A percentile compares a stretch with the other conserved stretches of the same genome.
These are phyloP conservation scores for Acleris sparsana DNA, from an alignment of 2,888 invertebrate genomes.

Conservation along the genomic window DNA sequence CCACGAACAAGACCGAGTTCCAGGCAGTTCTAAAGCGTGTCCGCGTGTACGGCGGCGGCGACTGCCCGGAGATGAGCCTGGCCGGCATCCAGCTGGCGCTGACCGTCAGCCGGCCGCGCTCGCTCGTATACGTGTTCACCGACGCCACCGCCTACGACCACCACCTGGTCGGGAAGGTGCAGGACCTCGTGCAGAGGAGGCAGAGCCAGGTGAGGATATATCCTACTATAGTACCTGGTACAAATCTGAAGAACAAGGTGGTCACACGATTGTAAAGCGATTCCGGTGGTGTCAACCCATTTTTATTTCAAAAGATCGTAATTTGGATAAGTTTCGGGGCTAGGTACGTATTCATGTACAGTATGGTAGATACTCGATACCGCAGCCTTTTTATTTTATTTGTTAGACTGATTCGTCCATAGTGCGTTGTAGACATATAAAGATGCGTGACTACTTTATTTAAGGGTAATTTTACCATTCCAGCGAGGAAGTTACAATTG, in stretches of 20 bases:
- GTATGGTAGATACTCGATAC: too few relatives aligned
- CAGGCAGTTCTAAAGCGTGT: slow-evolving; percentile 81
- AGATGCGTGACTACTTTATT: too few relatives aligned
- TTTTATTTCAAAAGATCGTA: too few relatives aligned
- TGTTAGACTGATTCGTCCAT: too few relatives aligned
- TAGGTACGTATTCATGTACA: too few relatives aligned
- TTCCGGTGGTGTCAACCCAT: too few relatives aligned
- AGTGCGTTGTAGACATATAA: too few relatives aligned
- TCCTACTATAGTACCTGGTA: background rate
- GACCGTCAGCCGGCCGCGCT: slow-evolving; percentile 85
- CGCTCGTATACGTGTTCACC: slow-evolving; percentile 90
- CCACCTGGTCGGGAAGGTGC: slow-evolving; percentile 83
- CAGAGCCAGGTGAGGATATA: slow-evolving; percentile 85
- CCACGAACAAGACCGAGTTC: slow-evolving; percentile 85
- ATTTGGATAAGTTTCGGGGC: too few relatives aligned
- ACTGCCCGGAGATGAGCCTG: slow-evolving; percentile 89
- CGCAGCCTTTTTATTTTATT: too few relatives aligned
- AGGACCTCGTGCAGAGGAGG: slow-evolving; percentile 87
- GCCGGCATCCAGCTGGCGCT: slow-evolving; percentile 87
- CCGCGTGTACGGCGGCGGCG: slow-evolving; percentile 87
- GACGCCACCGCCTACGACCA: slow-evolving; percentile 89
- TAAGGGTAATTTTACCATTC: too few relatives aligned
- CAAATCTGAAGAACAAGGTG: background rate
- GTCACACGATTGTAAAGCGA: background rate
- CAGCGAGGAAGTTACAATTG: too few relatives aligned